Evolutionary conservation across 2,888 invertebrate genomes (phyloP).

Genomic region (Xestia c-nigrum): DNA sequence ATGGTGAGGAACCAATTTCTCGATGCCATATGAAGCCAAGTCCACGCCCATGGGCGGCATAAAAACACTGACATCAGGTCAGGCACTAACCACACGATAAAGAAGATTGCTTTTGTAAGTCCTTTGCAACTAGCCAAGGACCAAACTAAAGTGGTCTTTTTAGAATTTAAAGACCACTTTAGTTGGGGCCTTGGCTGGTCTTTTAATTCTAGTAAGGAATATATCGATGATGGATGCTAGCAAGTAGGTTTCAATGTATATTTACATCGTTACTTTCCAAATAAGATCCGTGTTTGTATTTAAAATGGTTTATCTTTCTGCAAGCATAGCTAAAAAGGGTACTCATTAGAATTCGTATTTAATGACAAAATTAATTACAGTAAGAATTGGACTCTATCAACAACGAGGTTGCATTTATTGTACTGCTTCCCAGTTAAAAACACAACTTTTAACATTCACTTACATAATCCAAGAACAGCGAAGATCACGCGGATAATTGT

Average conservation of each 20-base stretch:
- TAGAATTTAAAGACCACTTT: too few relatives aligned
- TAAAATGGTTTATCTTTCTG: constrained; percentile 30
- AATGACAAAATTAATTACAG: not conserved
- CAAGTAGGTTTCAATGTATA: constrained; percentile 46
- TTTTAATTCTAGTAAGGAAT: constrained; percentile 7
- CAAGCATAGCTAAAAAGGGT: not conserved
- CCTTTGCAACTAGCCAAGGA: not conserved
- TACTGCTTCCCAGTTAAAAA: not conserved
- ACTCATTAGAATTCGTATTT: not conserved
- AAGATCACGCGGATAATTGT: constrained; percentile 20
- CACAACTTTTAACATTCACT: constrained; percentile 10
- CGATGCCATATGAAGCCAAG: too few relatives aligned
- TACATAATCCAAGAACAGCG: constrained; percentile 22
- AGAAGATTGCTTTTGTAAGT: not conserved
- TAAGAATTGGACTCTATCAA: not conserved
- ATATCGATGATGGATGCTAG: constrained; percentile 10
- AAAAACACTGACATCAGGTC: too few relatives aligned
- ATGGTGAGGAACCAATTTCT: too few relatives aligned
- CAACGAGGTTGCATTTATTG: not conserved
- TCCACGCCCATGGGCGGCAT: too few relatives aligned
- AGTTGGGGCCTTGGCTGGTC: not conserved
- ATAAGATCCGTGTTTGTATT: constrained; percentile 36
- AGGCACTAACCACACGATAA: too few relatives aligned
- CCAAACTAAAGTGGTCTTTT: not conserved
- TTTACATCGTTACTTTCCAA: constrained; percentile 25